phyloP scores from a whole-genome alignment of 2,113 vertebrate genomes.

The Carollia perspicillata region DNA sequence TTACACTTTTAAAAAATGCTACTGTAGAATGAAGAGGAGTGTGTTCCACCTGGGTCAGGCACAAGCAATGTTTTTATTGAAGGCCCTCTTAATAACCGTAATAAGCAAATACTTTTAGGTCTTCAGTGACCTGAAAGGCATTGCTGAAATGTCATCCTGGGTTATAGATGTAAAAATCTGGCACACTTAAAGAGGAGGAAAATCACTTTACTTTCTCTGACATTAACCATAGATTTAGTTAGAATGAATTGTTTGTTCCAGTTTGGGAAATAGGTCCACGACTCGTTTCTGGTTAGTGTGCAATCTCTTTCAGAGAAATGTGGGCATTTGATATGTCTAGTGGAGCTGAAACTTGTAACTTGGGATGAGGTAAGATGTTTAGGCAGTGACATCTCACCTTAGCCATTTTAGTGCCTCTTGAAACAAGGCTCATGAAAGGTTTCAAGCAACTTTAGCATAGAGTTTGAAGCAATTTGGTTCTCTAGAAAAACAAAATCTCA shows the following conservation, averaged over 20 bases:
- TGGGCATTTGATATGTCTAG: not conserved
- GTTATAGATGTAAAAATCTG: slow-evolving; percentile 38
- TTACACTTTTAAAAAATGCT: not conserved
- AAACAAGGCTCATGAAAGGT: not conserved
- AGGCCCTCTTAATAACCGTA: not conserved
- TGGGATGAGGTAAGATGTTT: slow-evolving; percentile 38
- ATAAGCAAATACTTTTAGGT: slow-evolving; percentile 35
- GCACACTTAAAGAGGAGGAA: slow-evolving; percentile 26
- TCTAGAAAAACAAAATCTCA: slow-evolving; percentile 15
- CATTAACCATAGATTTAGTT: slow-evolving; percentile 61
- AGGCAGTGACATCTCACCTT: not conserved
- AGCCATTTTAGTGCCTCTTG: not conserved
- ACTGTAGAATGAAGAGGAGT: not conserved
- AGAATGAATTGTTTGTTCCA: slow-evolving; percentile 69
- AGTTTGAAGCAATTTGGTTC: slow-evolving; percentile 24
- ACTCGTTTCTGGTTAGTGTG: slow-evolving; percentile 42
- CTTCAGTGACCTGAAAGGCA: slow-evolving; percentile 49
- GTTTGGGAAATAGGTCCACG: slow-evolving; percentile 53
- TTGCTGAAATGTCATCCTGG: slow-evolving; percentile 50
- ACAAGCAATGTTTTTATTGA: slow-evolving; percentile 45
- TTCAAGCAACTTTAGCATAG: not conserved
- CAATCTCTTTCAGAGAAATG: slow-evolving; percentile 57
- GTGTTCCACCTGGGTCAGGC: slow-evolving; percentile 4
- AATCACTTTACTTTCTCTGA: slow-evolving; percentile 68
- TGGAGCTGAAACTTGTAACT: slow-evolving; percentile 30